phyloP scores from a whole-genome alignment of 2,113 vertebrate species.

The Dendropsophus ebraccatus region DNA sequence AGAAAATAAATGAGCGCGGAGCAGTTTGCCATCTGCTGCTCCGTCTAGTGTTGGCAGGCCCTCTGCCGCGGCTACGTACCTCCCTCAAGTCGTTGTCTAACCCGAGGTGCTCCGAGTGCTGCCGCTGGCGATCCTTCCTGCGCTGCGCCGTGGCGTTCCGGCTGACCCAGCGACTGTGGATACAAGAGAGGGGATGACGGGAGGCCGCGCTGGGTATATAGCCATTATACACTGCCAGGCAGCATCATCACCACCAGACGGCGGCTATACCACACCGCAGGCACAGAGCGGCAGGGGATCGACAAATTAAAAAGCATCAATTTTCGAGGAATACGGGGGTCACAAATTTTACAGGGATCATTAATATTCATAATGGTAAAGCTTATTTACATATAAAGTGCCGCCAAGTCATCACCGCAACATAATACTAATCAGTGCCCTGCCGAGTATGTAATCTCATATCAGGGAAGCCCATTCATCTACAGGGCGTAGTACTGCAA shows the following conservation, averaged over 20 bases:
- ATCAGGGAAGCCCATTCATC: neutral
- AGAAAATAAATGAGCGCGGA: constrained; percentile 19
- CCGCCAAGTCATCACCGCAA: neutral
- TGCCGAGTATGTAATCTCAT: neutral
- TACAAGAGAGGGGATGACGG: neutral
- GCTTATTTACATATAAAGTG: neutral
- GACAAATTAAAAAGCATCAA: neutral
- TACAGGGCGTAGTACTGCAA: neutral
- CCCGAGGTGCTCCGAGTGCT: constrained; percentile 78
- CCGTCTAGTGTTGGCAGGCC: neutral
- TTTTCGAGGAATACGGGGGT: neutral
- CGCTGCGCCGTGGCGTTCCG: constrained; percentile 82
- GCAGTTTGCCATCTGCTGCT: constrained; percentile 16
- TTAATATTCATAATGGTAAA: neutral
- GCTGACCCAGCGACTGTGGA: constrained; percentile 84
- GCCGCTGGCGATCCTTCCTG: constrained; percentile 82
- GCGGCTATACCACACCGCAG: neutral
- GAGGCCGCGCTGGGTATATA: neutral
- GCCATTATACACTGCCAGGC: neutral
- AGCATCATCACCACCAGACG: neutral
- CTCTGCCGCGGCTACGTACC: constrained; percentile 72
- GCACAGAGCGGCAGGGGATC: neutral
- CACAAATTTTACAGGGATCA: neutral
- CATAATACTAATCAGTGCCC: neutral
- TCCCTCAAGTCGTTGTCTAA: constrained; percentile 87